Conservation (phyloP, 2,888 invertebrate genomes). For the Hypsopygia costalis region DNA sequence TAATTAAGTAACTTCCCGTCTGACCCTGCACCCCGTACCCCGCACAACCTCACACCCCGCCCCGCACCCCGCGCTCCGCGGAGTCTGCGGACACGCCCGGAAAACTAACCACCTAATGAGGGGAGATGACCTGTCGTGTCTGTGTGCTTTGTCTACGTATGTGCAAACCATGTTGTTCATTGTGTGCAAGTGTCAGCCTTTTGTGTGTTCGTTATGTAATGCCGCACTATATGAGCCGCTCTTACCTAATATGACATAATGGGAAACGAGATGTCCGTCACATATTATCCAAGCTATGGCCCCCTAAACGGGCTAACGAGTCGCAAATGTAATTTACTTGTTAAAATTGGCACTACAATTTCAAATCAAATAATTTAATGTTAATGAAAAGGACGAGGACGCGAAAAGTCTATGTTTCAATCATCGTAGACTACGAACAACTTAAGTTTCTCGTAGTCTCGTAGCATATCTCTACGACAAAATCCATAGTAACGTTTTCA, state of each 20-base stretch:
- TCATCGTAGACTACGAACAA: too few relatives aligned
- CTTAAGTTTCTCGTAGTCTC: too few relatives aligned
- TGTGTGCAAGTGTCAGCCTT: slow-evolving; percentile 63
- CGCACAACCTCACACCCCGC: slow-evolving; percentile 45
- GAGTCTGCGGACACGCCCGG: slow-evolving; percentile 80
- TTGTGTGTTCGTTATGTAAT: slow-evolving; percentile 66
- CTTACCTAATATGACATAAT: slow-evolving; percentile 16
- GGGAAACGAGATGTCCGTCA: background rate
- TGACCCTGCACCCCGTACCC: slow-evolving; percentile 40
- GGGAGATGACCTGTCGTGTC: slow-evolving; percentile 79
- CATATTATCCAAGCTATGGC: background rate
- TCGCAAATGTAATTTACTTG: too few relatives aligned
- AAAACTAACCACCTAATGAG: slow-evolving; percentile 81
- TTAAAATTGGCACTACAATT: too few relatives aligned
- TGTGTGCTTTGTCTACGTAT: slow-evolving; percentile 73
- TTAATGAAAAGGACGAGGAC: too few relatives aligned
- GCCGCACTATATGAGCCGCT: slow-evolving; percentile 37
- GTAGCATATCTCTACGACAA: too few relatives aligned
- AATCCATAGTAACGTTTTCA: too few relatives aligned
- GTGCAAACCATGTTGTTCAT: slow-evolving; percentile 63
- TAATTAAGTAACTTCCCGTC: slow-evolving; percentile 79
- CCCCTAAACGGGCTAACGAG: too few relatives aligned
- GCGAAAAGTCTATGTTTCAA: too few relatives aligned
- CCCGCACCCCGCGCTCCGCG: slow-evolving; percentile 53
- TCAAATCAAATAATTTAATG: too few relatives aligned